Base-by-base conservation (phyloP, 1,140 invertebrate genomes). In the Bombus pyrosoma region DNA sequence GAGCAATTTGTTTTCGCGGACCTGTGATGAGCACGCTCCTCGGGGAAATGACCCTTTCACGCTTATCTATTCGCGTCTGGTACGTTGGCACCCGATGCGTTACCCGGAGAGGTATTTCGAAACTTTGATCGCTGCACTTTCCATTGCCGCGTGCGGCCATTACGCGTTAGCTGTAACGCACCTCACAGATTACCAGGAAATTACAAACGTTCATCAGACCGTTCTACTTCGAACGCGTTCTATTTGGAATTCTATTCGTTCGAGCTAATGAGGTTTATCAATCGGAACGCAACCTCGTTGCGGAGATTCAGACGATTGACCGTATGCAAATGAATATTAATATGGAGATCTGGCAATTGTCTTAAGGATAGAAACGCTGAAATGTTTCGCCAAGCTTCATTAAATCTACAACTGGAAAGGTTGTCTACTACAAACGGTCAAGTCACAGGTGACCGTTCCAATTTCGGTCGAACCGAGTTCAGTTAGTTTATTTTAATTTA, bases 1-100 rank as follows among this genome's bases (percentile, higher is more conserved):
- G 66, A 62, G 74, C 76, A 84, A 84, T 84, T 84, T 84, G 83
- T 84, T 84, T 84, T 84, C 76, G 83, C 83, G 76, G 75, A 43
- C 76, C 66, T 34, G 75, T 64, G 75, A 66, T 84, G 68, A 84
- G 32, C 66, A 59, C 66, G 53, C 66, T 41, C 28, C 75, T 43
- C 83, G 75, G 76, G 83, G 66, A 84, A 84, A 84, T 84, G 83
- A 84, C 83, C 83, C 39, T n/a, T 83, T n/a, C 76, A 18, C 75
- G 53, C 76, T 84, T 71, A 84, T 84, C 83, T 79, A 59, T 84
- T 76, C 66, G 57, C 82, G 82, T 25, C 59, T 34, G 5, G 32
- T 25, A 41, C 39, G 64, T 57, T 34, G 34, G 68, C n/a, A 39
- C 57, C 41, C 74, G 69, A 53, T 32, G 43, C 47, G 68, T 64